These are phyloP conservation scores for Neoitamus cyanurus DNA, from an alignment of 2,888 invertebrate species.

Conservation along the genomic window DNA sequence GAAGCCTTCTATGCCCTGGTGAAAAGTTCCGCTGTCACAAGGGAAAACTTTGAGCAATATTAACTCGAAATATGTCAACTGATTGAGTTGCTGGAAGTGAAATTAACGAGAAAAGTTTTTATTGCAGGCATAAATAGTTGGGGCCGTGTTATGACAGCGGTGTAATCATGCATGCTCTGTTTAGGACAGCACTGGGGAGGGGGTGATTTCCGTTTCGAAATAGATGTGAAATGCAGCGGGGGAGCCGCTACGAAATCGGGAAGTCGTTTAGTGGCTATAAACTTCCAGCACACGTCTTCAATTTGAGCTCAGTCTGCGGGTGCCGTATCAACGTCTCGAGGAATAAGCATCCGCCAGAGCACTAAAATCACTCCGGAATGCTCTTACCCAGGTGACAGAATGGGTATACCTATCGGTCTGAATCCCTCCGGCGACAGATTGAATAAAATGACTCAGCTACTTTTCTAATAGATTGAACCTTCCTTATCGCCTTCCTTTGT, in stretches of 20 bases:
- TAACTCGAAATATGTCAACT: slow-evolving; percentile 45
- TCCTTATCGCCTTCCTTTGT: slow-evolving; percentile 41
- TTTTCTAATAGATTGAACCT: slow-evolving; percentile 40
- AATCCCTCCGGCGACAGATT: slow-evolving; percentile 24
- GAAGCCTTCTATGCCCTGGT: not conserved
- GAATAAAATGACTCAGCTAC: slow-evolving; percentile 42
- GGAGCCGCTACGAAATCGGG: not conserved
- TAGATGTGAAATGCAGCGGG: not conserved
- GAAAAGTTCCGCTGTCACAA: not conserved
- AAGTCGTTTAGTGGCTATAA: not conserved
- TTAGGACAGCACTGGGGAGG: not conserved
- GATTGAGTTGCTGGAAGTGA: slow-evolving; percentile 44
- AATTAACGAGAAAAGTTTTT: slow-evolving; percentile 43
- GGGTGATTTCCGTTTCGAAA: not conserved
- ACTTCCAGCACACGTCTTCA: not conserved
- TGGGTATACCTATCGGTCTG: not conserved
- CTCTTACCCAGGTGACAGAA: slow-evolving; percentile 22
- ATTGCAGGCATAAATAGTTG: slow-evolving; percentile 16
- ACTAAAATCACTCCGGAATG: slow-evolving; percentile 27
- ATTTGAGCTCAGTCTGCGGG: not conserved
- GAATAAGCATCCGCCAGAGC: not conserved
- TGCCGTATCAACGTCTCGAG: not conserved
- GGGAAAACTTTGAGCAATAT: slow-evolving; percentile 41
- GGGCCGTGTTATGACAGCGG: slow-evolving; percentile 16
- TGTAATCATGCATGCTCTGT: not conserved